Base-by-base conservation (phyloP, 1,140 invertebrate species). In the Hyposmocoma kahamanoa region DNA sequence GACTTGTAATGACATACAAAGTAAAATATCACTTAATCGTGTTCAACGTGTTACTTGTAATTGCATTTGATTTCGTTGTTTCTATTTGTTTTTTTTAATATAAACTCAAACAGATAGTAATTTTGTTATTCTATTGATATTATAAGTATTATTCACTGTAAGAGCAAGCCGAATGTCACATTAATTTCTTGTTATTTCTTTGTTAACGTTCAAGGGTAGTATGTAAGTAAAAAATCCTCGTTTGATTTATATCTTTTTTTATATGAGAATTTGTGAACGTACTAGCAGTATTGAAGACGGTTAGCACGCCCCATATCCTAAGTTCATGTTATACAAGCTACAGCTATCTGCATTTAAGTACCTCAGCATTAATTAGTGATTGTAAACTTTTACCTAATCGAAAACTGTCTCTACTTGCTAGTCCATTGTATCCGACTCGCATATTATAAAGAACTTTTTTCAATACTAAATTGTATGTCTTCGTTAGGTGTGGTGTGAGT, bases 211-310 rank as follows among this genome's bases (percentile, higher is more conserved):
- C 54, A 57, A 55, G 53, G 68, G 42, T 56, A 50, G 62, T 53
- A 49, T 60, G 24, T 26, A 17, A 36, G 28, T 73, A 64, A 50
- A 36, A 54, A 65, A 61, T 56, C 59, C 62, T 64, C 57, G 21
- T 51, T 49, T 50, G 50, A 42, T 53, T 63, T 63, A 61, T 46
- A 57, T 51, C 42, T 59, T 53, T 56, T 36, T 28, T 41, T 43
- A 28, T 44, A 22, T 38, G 30, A 45, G 53, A 43, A 47, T 60
- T 62, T 34, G 45, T 63, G 50, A 69, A 70, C 62, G 57, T 66
- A 62, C 61, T 53, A 55, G 57, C 75, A 74, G 72, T 76, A 79
- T 79, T 76, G 63, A 56, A 57, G 61, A 42, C 30, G 49, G 49
- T 64, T 47, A 51, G 50, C 44, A 48, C 45, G 53, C 60, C 13